Conservation (phyloP, 1,140 invertebrate genomes). For the Vanessa atalanta region DNA sequence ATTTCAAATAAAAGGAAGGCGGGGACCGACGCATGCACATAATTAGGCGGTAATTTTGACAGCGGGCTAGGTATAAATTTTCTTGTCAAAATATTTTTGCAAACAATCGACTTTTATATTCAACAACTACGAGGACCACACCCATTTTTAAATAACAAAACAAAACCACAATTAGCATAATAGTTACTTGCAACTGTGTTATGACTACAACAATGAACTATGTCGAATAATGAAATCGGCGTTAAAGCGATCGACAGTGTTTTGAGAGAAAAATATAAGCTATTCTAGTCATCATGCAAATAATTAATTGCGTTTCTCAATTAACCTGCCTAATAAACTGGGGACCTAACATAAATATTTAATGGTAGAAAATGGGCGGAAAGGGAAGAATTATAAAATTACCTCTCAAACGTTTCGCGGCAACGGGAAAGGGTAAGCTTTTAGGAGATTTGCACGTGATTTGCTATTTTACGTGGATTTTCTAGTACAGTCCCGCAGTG, state of each 20-base stretch:
- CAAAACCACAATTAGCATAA: constrained; percentile 80
- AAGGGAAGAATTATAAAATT: constrained; percentile 78
- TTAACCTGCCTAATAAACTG: constrained; percentile 68
- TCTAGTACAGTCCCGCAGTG: not conserved
- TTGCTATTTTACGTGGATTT: constrained; percentile 26
- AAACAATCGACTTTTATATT: constrained; percentile 70
- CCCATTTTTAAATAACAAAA: constrained; percentile 72
- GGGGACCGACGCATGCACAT: constrained; percentile 52
- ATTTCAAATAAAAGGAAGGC: constrained; percentile 69
- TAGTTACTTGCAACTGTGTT: constrained; percentile 58
- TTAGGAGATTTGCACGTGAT: constrained; percentile 48
- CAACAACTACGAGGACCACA: constrained; percentile 44
- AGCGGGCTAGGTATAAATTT: constrained; percentile 69
- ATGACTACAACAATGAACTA: constrained; percentile 20
- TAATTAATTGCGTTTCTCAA: constrained; percentile 61
- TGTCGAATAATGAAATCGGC: not conserved
- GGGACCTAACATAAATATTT: constrained; percentile 70
- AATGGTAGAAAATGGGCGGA: constrained; percentile 69
- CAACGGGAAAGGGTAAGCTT: constrained; percentile 61
- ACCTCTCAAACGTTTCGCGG: constrained; percentile 70
- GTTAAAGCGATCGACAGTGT: not conserved
- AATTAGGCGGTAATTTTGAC: constrained; percentile 73
- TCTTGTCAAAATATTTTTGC: constrained; percentile 78
- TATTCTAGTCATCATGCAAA: constrained; percentile 45
- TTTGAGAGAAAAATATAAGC: constrained; percentile 15